These are phyloP conservation scores for Lycocorax pyrrhopterus DNA, from an alignment of 2,113 vertebrate species.

Conservation along the genomic window DNA sequence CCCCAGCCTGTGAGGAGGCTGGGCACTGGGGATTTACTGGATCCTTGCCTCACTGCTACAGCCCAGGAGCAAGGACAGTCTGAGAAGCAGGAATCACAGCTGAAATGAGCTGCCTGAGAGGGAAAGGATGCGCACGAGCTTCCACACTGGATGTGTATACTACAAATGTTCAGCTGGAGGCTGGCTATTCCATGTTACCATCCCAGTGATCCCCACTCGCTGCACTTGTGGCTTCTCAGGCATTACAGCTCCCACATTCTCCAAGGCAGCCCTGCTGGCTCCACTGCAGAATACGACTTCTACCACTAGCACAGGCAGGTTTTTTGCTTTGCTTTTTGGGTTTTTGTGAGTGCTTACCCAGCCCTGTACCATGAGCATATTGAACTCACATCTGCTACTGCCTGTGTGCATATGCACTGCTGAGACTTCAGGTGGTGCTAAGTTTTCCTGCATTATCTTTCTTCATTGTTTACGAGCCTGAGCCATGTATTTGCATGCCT, in stretches of 20 bases:
- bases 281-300: neutral
- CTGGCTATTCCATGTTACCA: neutral
- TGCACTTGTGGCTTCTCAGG: accelerated
- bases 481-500: neutral
- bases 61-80: neutral
- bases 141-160: accelerated
- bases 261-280: neutral
- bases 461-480: neutral
- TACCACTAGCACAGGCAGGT: accelerated
- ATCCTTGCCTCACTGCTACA: neutral
- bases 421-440: neutral
- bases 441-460: neutral
- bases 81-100: accelerated
- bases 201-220: neutral
- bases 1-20: accelerated
- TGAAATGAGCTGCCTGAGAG: neutral
- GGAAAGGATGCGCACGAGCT: neutral
- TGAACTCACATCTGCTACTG: neutral
- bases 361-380: neutral
- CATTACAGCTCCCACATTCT: neutral
- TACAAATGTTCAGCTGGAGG: neutral
- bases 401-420: no score
- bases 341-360: neutral
- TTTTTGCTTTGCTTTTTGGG: neutral
- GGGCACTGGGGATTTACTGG: no score